These are phyloP conservation scores for Metalampra italica DNA, from an alignment of 2,888 invertebrate genomes.

Conservation along the genomic window DNA sequence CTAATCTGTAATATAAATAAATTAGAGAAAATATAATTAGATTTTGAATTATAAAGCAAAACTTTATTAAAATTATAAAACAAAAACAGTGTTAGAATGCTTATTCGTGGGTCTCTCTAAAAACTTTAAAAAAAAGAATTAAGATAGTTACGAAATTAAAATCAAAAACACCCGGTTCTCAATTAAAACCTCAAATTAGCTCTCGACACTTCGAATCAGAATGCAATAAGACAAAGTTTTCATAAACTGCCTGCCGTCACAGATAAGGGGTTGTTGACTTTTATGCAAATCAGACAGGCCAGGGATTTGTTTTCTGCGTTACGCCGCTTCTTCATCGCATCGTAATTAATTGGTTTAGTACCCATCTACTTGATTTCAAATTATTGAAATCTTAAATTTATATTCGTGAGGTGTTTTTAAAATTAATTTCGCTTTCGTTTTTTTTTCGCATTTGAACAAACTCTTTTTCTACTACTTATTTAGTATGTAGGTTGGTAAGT, in stretches of 20 bases:
- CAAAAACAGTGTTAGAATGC: no score
- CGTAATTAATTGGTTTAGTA: background rate
- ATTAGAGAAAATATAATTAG: no score
- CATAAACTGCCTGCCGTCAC: conserved; percentile 60
- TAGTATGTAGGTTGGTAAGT: no score
- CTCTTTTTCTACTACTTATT: no score
- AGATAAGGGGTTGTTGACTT: conserved; percentile 68
- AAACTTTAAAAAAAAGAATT: no score
- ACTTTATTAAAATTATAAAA: background rate
- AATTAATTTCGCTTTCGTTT: no score
- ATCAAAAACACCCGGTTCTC: background rate
- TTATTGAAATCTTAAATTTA: no score
- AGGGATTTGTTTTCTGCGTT: conserved; percentile 47
- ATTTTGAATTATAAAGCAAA: background rate
- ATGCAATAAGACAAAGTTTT: conserved; percentile 71
- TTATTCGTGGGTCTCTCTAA: no score
- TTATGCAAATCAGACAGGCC: conserved; percentile 62
- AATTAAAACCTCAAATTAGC: conserved; percentile 51
- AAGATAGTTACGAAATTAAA: background rate
- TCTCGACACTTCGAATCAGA: conserved; percentile 49
- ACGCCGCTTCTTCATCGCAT: conserved; percentile 20
- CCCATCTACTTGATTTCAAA: no score
- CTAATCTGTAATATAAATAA: no score
- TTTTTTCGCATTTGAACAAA: no score
- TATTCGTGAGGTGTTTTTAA: no score